Evolutionary conservation across 2,797 vertebrate genomes (phyloP), one percentile per base, ranked within the genome.

Genomic region (Halcyon chelicuti): DNA sequence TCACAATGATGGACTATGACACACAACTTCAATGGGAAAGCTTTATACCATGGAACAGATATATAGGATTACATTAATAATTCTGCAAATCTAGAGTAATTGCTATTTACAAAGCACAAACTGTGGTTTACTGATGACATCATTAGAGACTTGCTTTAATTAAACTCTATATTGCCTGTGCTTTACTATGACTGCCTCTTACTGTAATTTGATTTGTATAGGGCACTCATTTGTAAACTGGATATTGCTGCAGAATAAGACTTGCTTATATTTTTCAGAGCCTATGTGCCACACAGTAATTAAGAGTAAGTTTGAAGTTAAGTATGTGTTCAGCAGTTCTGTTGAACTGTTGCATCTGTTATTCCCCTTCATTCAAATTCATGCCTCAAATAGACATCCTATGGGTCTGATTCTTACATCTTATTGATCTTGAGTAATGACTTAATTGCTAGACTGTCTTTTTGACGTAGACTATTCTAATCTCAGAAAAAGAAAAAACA

Each of bases 121-220:
- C 37, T 81, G 21, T 75, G 72, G 73, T 68, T 67, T 71, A 54
- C 77, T 57, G 83, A 88, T 93, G 85, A 90, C 77, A 85, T 93
- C 89, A 78, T 95, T 94, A 91, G 39, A 82, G 37, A 55, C n/a
- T 91, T 86, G 54, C 52, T 96, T 95, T 92, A 88, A 83, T 93
- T 93, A 90, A 91, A 92, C 63, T 60, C n/a, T 86, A 11, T 80
- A 80, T 85, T 74, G 60, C 74, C 61, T 91, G 60, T 90, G 79
- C 73, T 93, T 90, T 91, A 73, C 68, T 75, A 46, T 79, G 68
- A 61, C 83, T 75, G 46, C 58, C 39, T 88, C 71, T 90, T 92
- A 58, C 94, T 77, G 68, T 86, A 77, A 77, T 96, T 91, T 93
- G 80, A 49, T 93, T 81, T 73, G 35, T 63, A 63, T 55, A 73